These are phyloP conservation scores for Stratiomys singularior DNA, from an alignment of 2,888 invertebrate species.

Conservation along the genomic window DNA sequence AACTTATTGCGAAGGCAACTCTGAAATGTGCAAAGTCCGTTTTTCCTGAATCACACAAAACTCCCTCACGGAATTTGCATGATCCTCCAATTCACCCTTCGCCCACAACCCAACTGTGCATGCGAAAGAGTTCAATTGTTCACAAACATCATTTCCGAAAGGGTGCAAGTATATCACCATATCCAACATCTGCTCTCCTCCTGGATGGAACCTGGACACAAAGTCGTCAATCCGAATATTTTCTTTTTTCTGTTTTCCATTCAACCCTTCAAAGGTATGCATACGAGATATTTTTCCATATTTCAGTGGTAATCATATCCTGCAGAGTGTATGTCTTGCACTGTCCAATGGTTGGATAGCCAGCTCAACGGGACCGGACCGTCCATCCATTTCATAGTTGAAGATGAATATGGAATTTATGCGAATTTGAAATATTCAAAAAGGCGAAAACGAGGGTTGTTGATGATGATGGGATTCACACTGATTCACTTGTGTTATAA, in stretches of 20 bases:
- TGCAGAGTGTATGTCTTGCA: background rate
- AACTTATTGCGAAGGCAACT: no score
- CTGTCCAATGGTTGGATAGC: background rate
- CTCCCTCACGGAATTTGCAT: slow-evolving; percentile 49
- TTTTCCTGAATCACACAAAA: background rate
- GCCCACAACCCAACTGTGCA: background rate
- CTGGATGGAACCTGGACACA: background rate
- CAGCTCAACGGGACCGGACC: background rate
- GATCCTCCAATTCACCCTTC: slow-evolving; percentile 47
- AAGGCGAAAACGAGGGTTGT: slow-evolving; percentile 45
- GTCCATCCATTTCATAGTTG: slow-evolving; percentile 16
- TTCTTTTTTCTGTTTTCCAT: background rate
- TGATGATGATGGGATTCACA: slow-evolving; percentile 39
- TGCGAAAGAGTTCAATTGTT: slow-evolving; percentile 24
- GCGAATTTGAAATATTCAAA: slow-evolving; percentile 51
- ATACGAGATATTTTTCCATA: slow-evolving; percentile 37
- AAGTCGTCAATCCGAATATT: slow-evolving; percentile 15
- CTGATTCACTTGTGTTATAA: background rate
- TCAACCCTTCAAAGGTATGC: slow-evolving; percentile 35
- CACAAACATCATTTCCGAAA: background rate
- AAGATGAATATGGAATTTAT: slow-evolving; percentile 52
- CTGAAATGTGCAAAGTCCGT: background rate
- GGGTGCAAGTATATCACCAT: slow-evolving; percentile 35
- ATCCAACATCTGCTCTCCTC: slow-evolving; percentile 21
- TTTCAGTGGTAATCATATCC: slow-evolving; percentile 32